Evolutionary conservation across 2,113 vertebrate genomes (phyloP).

Genomic region (Pterocles gutturalis): DNA sequence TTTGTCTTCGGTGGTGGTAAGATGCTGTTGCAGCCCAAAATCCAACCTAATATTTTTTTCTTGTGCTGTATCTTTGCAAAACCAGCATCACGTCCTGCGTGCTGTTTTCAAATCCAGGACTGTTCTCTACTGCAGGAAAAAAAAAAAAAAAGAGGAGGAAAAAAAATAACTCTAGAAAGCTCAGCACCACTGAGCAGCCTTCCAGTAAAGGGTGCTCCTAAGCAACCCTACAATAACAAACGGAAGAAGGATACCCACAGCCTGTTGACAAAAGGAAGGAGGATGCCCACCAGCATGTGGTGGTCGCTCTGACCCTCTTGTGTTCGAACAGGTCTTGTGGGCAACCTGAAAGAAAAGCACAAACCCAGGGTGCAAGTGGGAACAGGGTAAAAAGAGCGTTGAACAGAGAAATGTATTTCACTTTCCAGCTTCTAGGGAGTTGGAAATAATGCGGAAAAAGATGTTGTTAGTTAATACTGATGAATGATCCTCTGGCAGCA

Average conservation of each 20-base stretch:
- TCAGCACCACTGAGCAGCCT: not conserved
- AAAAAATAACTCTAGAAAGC: not conserved
- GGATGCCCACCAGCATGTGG: too few species aligned
- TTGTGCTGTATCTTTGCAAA: rapidly evolving
- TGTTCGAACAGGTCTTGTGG: not conserved
- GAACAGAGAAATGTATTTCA: not conserved
- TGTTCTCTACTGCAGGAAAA: not conserved
- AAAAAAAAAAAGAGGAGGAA: rapidly evolving
- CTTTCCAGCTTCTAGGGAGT: not conserved
- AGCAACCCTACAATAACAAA: not conserved
- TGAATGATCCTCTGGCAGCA: slow-evolving; percentile 44
- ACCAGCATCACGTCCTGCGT: not conserved
- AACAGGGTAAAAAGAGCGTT: not conserved
- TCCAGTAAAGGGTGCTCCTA: not conserved
- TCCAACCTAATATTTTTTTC: rapidly evolving
- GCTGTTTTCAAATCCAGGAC: not conserved
- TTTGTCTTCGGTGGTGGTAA: not conserved
- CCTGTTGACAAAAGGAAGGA: too few species aligned
- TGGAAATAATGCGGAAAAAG: slow-evolving; percentile 12
- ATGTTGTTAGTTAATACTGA: slow-evolving; percentile 34
- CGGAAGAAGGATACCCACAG: not conserved
- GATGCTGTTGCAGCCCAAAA: not conserved
- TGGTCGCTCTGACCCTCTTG: not conserved
- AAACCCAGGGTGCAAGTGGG: not conserved
- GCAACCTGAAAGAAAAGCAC: not conserved